These are phyloP conservation scores for Ptychadena robeensis DNA, from an alignment of 2,797 vertebrate genomes.

Conservation along the genomic window DNA sequence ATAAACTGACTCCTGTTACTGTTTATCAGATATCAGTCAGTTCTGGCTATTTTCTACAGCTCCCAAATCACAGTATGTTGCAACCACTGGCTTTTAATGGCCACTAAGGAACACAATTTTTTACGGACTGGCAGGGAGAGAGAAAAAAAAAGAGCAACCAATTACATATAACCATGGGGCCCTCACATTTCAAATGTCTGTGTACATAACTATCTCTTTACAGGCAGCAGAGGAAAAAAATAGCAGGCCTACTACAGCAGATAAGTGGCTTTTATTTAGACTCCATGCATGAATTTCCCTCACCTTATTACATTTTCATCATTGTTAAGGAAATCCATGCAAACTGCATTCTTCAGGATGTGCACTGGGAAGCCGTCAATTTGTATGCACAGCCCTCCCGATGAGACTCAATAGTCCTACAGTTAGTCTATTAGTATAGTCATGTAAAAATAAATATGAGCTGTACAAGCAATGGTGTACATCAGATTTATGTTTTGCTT, in stretches of 20 bases:
- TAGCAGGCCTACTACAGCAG: slow-evolving; percentile 66
- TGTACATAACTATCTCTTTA: slow-evolving; percentile 74
- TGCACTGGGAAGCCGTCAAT: slow-evolving; percentile 30
- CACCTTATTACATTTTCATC: slow-evolving; percentile 58
- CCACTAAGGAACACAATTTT: slow-evolving; percentile 80
- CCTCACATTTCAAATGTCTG: slow-evolving; percentile 77
- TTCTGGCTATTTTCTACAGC: slow-evolving; percentile 85
- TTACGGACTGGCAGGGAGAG: slow-evolving; percentile 72
- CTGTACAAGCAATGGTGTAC: neutral
- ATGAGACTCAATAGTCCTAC: slow-evolving; percentile 53
- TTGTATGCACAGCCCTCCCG: slow-evolving; percentile 51
- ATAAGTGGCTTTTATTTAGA: slow-evolving; percentile 73
- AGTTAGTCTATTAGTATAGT: slow-evolving; percentile 59
- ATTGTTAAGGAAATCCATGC: slow-evolving; percentile 60
- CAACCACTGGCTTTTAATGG: slow-evolving; percentile 86
- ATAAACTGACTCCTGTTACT: slow-evolving; percentile 92
- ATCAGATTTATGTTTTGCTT: slow-evolving; percentile 20
- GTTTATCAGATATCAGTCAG: slow-evolving; percentile 90
- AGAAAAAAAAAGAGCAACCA: slow-evolving; percentile 84
- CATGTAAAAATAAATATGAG: slow-evolving; percentile 51
- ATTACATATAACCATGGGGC: slow-evolving; percentile 83
- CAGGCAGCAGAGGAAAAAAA: slow-evolving; percentile 63
- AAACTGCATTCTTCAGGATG: slow-evolving; percentile 31
- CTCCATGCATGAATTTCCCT: slow-evolving; percentile 45
- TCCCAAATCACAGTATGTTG: slow-evolving; percentile 86